A percentile compares a stretch with the other conserved stretches of the same genome.
These are phyloP conservation scores for Triplophysa yarkandensis DNA, from an alignment of 2,797 vertebrate genomes.

Conservation along the genomic window DNA sequence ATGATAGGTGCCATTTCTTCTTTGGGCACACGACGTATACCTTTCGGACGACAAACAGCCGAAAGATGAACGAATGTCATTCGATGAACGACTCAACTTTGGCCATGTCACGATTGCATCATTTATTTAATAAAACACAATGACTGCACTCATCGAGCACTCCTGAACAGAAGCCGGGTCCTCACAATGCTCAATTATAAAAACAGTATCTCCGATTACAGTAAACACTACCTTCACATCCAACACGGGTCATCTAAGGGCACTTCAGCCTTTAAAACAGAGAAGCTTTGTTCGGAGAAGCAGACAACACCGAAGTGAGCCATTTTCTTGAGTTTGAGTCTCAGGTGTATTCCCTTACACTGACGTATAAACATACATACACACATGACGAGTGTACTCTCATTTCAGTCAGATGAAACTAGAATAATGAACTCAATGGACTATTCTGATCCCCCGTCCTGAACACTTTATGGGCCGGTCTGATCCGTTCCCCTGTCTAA, in stretches of 20 bases:
- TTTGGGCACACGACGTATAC: too few relatives aligned
- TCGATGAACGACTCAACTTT: conserved; percentile 7
- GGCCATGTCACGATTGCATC: conserved; percentile 20
- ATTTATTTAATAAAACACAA: conserved; percentile 36
- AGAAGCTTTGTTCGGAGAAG: conserved; percentile 40
- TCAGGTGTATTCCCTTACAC: conserved; percentile 40
- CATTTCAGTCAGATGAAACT: conserved; percentile 73
- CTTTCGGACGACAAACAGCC: too few relatives aligned
- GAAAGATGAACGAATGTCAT: conserved; percentile 25
- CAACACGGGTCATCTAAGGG: conserved; percentile 37
- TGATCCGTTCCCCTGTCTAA: conserved; percentile 85
- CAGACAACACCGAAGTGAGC: conserved; percentile 35
- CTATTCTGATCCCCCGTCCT: conserved; percentile 70
- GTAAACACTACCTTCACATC: conserved; percentile 46
- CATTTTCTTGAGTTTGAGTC: conserved; percentile 28
- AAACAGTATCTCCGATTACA: conserved; percentile 46
- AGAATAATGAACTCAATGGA: conserved; percentile 77
- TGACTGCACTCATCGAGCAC: conserved; percentile 25
- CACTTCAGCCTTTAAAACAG: conserved; percentile 44
- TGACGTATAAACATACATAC: conserved; percentile 19
- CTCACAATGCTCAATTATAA: conserved; percentile 42
- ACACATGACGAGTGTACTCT: neutral
- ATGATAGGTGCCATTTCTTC: conserved; percentile 58
- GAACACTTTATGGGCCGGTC: conserved; percentile 81
- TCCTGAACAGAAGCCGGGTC: conserved; percentile 41